Conservation (phyloP, 2,113 vertebrate genomes). For the Coracopsis vasa region DNA sequence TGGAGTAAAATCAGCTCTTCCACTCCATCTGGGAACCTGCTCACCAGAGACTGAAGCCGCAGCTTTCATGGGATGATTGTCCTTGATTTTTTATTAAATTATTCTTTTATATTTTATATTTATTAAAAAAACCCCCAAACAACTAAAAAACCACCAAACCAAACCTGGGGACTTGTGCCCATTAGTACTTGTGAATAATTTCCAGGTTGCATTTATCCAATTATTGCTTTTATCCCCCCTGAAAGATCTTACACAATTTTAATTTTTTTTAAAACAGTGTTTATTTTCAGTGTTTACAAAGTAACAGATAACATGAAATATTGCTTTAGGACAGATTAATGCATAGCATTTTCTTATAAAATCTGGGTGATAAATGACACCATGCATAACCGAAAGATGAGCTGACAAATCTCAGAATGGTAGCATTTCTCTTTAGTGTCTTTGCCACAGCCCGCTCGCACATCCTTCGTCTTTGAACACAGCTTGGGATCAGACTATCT, state of each 20-base stretch:
- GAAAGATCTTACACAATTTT: neutral
- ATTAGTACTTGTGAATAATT: neutral
- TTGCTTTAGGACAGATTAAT: neutral
- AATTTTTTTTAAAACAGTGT: neutral
- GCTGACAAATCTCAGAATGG: conserved; percentile 17
- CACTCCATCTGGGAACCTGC: too few species aligned
- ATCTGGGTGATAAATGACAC: conserved; percentile 1
- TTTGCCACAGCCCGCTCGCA: neutral
- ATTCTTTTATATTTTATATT: neutral
- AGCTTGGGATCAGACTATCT: neutral
- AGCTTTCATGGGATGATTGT: too few species aligned
- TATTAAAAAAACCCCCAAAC: neutral
- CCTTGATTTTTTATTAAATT: neutral
- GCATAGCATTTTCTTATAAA: neutral
- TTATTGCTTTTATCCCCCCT: neutral
- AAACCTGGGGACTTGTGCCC: neutral
- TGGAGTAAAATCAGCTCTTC: too few species aligned
- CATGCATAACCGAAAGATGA: neutral
- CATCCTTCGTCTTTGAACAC: conserved; percentile 18
- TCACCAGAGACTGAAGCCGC: too few species aligned
- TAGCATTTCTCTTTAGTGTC: neutral
- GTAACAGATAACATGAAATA: neutral
- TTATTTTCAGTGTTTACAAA: neutral
- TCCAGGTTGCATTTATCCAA: neutral
- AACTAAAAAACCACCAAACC: neutral